Evolutionary conservation across 2,797 vertebrate species (phyloP), one percentile per base, ranked within the genome.

Genomic region (Melanotaenia pygmaea): DNA sequence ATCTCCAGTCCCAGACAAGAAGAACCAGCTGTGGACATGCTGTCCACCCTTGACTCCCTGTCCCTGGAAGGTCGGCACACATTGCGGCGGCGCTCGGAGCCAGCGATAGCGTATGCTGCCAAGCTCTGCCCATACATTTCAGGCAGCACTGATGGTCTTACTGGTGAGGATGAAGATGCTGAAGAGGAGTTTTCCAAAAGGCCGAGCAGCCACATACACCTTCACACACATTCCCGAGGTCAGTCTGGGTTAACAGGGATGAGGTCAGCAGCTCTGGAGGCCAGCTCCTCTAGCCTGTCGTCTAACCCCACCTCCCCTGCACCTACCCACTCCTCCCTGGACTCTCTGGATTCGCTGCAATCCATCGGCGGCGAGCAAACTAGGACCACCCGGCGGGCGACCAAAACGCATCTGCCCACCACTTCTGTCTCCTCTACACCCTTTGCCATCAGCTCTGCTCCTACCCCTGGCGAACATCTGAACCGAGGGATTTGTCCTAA

Each of bases 241-340:
- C 74, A 72, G 60, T 68, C 2, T 62, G 86, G 28, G 45, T 71
- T 64, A 32, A 11, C 13, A 9, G 71, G 73, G 38, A 86, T 88
- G 2, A 77, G 68, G 5, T 88, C 91, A 13, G 89, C 94, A 0
- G 90, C 82, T 50, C 76, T 96, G 61, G 94, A 89, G 30, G 91
- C 92, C 22, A 96, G 96, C 83, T 95, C 86, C 70, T 96, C 96
- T 38, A 97, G 95, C 75, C 88, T 96, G 5, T 97, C 95, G 16
- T 97, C 96, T 20, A 91, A 93, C 12, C 92, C 90, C 7, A 93
- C 91, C 0, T 96, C 97, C 59, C 96, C 96, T 0, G 81, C 80
- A 13, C 83, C 77, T 0, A 95, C 95, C 0, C 87, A 90, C 64
- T 96, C 96, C 0, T 96, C 96, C 0, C 80, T 94, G 71, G 95